These are phyloP conservation scores for Scomber japonicus DNA, from an alignment of 2,113 vertebrate genomes.

Conservation along the genomic window DNA sequence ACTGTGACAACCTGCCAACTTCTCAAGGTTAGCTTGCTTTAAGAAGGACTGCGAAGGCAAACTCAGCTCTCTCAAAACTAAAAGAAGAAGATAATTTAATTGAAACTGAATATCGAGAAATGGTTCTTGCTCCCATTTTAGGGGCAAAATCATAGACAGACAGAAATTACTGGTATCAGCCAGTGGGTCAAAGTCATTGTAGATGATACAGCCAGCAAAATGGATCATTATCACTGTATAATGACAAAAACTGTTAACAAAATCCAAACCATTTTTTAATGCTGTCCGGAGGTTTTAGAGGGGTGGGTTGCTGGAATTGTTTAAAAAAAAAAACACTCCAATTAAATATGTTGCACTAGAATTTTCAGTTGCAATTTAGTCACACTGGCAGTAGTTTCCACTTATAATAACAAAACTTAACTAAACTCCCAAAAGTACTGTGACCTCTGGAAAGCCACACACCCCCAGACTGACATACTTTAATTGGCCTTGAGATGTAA, in stretches of 20 bases:
- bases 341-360: not conserved
- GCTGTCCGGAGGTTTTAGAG: not conserved
- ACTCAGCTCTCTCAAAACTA: not conserved
- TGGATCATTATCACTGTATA: not conserved
- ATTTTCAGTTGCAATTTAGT: constrained; percentile 1
- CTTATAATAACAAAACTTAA: constrained; percentile 24
- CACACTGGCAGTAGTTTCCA: constrained; percentile 13
- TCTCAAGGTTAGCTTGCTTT: constrained; percentile 6
- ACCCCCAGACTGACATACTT: constrained; percentile 33
- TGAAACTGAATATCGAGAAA: not conserved
- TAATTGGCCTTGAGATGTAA: constrained; percentile 64
- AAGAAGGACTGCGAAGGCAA: not conserved
- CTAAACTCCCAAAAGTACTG: constrained; percentile 21
- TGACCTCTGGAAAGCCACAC: constrained; percentile 33
- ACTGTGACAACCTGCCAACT: not conserved
- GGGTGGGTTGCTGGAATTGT: not conserved
- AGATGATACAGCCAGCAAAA: constrained; percentile 11
- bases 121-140: not conserved
- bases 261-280: constrained; percentile 5
- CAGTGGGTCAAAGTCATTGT: constrained; percentile 17
- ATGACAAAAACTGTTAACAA: not conserved
- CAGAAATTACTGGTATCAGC: not conserved
- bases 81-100: not conserved
- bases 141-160: not conserved
- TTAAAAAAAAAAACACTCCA: not conserved